Evolutionary conservation across 2,888 invertebrate species (phyloP).

Genomic region (Pammene fasciana): DNA sequence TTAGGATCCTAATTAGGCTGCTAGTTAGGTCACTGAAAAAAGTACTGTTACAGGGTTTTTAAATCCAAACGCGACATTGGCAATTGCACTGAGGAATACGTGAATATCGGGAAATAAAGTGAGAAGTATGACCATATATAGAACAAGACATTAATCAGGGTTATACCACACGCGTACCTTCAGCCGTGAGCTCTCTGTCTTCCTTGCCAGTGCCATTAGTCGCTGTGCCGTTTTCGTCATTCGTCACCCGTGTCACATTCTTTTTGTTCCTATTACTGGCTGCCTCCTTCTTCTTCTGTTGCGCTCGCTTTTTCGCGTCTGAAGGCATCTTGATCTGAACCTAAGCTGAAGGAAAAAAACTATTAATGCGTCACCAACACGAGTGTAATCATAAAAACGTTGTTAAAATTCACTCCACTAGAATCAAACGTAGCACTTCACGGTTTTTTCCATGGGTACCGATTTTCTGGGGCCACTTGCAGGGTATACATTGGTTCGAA

Average conservation of each 20-base stretch:
- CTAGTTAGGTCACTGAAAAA: neutral
- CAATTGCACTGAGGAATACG: neutral
- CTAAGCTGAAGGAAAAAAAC: constrained; percentile 48
- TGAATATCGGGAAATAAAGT: neutral
- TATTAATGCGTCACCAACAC: constrained; percentile 42
- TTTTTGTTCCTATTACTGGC: constrained; percentile 88
- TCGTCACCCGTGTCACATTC: constrained; percentile 78
- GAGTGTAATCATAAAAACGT: constrained; percentile 37
- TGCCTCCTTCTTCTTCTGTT: constrained; percentile 98
- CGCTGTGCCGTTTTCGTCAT: constrained; percentile 79
- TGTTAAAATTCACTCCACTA: constrained; percentile 33
- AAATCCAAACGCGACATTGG: neutral
- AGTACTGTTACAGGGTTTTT: neutral
- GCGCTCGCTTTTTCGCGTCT: constrained; percentile 98
- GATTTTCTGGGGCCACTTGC: constrained; percentile 2
- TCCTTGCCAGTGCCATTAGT: constrained; percentile 68
- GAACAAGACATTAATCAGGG: neutral
- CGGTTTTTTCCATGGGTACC: constrained; percentile 25
- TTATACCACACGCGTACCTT: constrained; percentile 80
- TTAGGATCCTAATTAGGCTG: no score
- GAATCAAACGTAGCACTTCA: constrained; percentile 28
- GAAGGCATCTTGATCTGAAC: constrained; percentile 92
- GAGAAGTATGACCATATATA: constrained; percentile 3
- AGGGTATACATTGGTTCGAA: constrained; percentile 25
- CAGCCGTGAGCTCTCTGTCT: constrained; percentile 87